Evolutionary conservation across 1,140 invertebrate genomes (phyloP), one percentile per base, ranked within the genome.

Genomic region (Elysia chlorotica): DNA sequence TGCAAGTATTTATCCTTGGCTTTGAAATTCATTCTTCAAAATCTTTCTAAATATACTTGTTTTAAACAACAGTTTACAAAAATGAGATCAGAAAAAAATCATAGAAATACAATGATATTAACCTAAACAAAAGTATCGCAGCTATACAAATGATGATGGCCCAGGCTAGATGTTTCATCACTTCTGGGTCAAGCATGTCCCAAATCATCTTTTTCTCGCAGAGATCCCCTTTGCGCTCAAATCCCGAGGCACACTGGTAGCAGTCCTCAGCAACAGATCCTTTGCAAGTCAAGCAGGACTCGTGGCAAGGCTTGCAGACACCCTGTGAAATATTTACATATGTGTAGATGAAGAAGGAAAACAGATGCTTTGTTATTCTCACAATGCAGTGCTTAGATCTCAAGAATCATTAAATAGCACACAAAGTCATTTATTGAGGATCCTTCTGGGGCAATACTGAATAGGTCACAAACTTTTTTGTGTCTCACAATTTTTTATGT

Each of bases 121-220:
- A 70, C 67, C 78, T 78, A 75, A 81, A 80, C 30, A 85, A 68
- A 38, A 85, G 71, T 53, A 83, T 80, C 37, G 79, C 79, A 30
- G 77, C 81, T 28, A 82, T 80, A 75, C 82, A 82, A 57, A 82
- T 71, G 25, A 83, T 79, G 31, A 83, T 82, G n/a, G 82, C 81
- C 83, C 82, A 83, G 56, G 83, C 80, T 57, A 85, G 79, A 68
- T 82, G 82, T 66, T 82, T 81, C 67, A 81, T 70, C 71, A 83
- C 78, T 59, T 82, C 79, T 35, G 81, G 83, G 56, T 82, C 81
- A 25, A 83, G 73, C 54, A 82, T 79, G 71, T 83, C 81, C 79
- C 83, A 79, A 53, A 83, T 76, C 74, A 81, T 70, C 63, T 81
- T 82, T 67, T 81, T 83, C 31, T 76, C 76, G 54, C 82, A 85